Evolutionary conservation across 2,113 vertebrate species (phyloP).

Genomic region (Aspidoscelis tigris): DNA sequence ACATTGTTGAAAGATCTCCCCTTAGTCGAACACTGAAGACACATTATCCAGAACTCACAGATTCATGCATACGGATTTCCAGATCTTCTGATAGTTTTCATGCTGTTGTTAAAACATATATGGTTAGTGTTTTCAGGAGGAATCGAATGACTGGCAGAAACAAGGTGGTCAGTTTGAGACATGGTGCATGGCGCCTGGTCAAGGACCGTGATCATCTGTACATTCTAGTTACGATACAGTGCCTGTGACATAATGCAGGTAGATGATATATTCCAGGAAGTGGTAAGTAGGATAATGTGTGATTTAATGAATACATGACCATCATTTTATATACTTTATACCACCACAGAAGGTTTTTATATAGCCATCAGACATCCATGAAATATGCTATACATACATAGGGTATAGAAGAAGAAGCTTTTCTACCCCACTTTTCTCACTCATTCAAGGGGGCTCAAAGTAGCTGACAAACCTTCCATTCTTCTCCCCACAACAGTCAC

Average conservation of each 20-base stretch:
- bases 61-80: conserved; percentile 22
- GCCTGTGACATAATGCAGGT: no score
- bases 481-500: no score
- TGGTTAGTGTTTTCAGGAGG: not conserved
- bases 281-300: not conserved
- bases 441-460: no score
- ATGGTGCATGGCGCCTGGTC: not conserved
- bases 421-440: no score
- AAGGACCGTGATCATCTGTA: not conserved
- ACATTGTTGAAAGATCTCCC: conserved; percentile 41
- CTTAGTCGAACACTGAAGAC: not conserved
- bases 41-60: conserved; percentile 26
- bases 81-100: not conserved
- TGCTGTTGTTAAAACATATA: conserved; percentile 15
- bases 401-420: no score
- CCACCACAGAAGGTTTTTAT: not conserved
- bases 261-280: not conserved
- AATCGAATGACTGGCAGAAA: not conserved
- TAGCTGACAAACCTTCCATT: no score
- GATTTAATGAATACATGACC: not conserved
- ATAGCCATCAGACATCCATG: not conserved
- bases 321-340: not conserved
- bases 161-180: not conserved
- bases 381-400: not conserved
- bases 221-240: not conserved